Percentiles rank a stretch among this genome's conserved stretches.
These are phyloP conservation scores for Corythornis cristatus DNA, from an alignment of 2,113 vertebrate genomes.

Conservation along the genomic window DNA sequence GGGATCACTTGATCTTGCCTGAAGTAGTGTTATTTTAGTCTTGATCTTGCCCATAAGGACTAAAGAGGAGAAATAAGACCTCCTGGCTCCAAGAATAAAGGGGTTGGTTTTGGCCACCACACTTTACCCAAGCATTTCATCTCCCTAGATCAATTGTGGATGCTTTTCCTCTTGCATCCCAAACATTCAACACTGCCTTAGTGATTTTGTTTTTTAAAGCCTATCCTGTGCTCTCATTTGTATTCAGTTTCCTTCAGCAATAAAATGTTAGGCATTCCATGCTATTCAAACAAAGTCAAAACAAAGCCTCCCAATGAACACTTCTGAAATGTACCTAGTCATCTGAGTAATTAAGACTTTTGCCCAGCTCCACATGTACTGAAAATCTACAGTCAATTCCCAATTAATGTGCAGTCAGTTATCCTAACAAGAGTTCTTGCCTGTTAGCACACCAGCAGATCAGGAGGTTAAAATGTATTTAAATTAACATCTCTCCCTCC, in stretches of 20 bases:
- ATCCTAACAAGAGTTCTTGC: background rate
- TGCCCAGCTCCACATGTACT: conserved; percentile 1
- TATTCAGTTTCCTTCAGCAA: background rate
- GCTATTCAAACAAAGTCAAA: conserved; percentile 25
- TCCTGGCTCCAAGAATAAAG: background rate
- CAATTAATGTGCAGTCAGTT: background rate
- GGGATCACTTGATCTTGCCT: background rate
- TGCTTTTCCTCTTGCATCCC: background rate
- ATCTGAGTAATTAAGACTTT: conserved; percentile 59
- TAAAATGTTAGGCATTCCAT: conserved; percentile 17
- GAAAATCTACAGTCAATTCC: background rate
- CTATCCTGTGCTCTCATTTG: background rate
- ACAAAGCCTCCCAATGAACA: conserved; percentile 31
- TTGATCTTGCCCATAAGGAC: background rate
- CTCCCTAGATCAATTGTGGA: background rate
- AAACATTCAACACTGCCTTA: background rate
- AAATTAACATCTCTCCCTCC: background rate
- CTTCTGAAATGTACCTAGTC: conserved; percentile 1
- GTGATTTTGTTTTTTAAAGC: background rate
- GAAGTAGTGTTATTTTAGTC: background rate
- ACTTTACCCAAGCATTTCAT: background rate
- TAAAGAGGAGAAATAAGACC: background rate
- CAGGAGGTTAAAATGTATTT: background rate
- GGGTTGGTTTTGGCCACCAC: background rate
- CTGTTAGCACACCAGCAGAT: background rate